Base-by-base conservation (phyloP, 2,888 invertebrate species). In the Oxyscelio sp. region DNA sequence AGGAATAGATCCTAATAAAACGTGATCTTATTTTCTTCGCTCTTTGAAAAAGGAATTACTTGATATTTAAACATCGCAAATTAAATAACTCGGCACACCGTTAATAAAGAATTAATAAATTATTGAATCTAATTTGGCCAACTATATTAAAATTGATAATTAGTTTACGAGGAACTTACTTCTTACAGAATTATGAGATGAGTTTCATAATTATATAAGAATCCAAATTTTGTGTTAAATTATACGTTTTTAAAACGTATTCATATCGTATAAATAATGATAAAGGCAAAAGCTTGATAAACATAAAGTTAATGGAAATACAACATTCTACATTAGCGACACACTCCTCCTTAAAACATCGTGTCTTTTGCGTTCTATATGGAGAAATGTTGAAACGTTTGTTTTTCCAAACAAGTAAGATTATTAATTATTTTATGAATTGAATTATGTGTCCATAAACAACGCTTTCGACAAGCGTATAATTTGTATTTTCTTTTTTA, bases 101-200 rank as follows among this genome's bases (percentile, higher is more conserved):
- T 34, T 34, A 34, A 34, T 34, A 34, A 34, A 34, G 31, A 61
- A 61, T 43, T 24, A 61, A 61, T 61, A 43, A 61, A 22, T 61
- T 43, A 8, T 24, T 2, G 61, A 24, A 4, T 61, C 17, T 24
- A 63, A 48, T 63, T 63, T 63, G 6, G 48, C 31, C 6, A 34
- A 21, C 34, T 31, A 63, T 48, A 31, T 48, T 34, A n/a, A 63
- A 63, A 13, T 43, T 48, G 31, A 31, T 63, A 63, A 63, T 63
- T 48, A 63, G 31, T 48, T 63, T 63, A 27, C 15, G n/a, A 4
- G 1, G 43, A 8, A 24, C 59, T 40, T 61, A 43, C 59, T 61
- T 63, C 2, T 19, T 15, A 45, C 43, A 11, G n/a, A 45, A 43
- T 61, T 24, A 40, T 31, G 11, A 8, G 13, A 21, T n/a, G 8